phyloP scores from a whole-genome alignment of 2,113 vertebrate genomes.

The Ptychochromis oligacanthus region DNA sequence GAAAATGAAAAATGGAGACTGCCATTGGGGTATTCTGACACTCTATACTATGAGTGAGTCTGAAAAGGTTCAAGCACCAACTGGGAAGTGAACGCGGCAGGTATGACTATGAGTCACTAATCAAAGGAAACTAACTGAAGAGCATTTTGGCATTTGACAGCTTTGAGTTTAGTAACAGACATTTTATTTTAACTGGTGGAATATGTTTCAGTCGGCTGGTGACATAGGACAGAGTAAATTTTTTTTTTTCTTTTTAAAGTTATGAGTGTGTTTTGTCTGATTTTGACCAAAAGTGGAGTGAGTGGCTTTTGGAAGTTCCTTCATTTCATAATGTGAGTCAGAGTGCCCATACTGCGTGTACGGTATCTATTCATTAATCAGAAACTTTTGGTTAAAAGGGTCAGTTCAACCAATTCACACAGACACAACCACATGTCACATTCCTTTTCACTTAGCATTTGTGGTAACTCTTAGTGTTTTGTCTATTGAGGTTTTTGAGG shows the following conservation, averaged over 20 bases:
- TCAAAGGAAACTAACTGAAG: neutral
- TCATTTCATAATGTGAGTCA: conserved; percentile 4
- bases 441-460: neutral
- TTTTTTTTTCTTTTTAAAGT: neutral
- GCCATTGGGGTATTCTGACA: conserved; percentile 53
- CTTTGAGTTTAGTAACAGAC: neutral
- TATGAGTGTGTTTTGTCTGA: neutral
- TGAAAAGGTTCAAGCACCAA: conserved; percentile 64
- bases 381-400: neutral
- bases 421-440: neutral
- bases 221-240: neutral
- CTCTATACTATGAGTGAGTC: conserved; percentile 40
- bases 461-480: neutral
- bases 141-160: neutral
- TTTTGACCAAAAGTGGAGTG: neutral
- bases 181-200: neutral
- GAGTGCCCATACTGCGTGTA: fast-evolving
- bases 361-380: neutral
- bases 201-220: neutral
- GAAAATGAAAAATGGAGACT: conserved; percentile 57
- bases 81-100: conserved; percentile 65
- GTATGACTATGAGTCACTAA: conserved; percentile 59
- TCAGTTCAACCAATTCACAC: neutral
- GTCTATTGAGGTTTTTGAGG: neutral
- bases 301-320: conserved; percentile 4